Evolutionary conservation across 2,888 invertebrate genomes (phyloP).

Genomic region (Drosophila infuscata): DNA sequence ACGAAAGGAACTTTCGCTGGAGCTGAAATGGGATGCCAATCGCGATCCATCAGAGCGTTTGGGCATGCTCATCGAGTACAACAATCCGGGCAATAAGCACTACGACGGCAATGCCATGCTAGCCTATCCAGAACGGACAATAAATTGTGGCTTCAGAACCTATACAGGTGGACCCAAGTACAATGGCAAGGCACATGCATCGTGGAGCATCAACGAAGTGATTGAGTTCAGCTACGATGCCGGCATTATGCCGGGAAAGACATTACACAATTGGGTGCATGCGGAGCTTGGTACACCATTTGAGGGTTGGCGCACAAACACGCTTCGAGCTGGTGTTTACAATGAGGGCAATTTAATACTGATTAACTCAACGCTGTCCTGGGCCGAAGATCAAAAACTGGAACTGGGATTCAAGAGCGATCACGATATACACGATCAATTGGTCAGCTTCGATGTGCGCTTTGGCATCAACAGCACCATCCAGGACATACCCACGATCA

Average conservation of each 20-base stretch:
- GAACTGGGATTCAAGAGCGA: constrained; percentile 86
- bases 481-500: constrained; percentile 87
- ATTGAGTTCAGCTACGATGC: constrained; percentile 85
- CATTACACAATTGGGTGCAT: constrained; percentile 81
- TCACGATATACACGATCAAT: constrained; percentile 84
- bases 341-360: constrained; percentile 86
- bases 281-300: constrained; percentile 87
- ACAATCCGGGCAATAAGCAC: constrained; percentile 87
- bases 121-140: constrained; percentile 91
- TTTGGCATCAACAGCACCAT: constrained; percentile 87
- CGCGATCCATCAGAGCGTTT: constrained; percentile 90
- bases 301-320: constrained; percentile 87
- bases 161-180: constrained; percentile 82
- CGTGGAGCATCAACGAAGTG: constrained; percentile 89
- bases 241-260: constrained; percentile 77
- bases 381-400: constrained; percentile 88
- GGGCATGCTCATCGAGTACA: constrained; percentile 87
- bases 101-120: constrained; percentile 88
- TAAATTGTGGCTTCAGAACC: constrained; percentile 89
- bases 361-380: constrained; percentile 86
- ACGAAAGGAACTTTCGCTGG: constrained; percentile 89
- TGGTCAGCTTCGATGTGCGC: constrained; percentile 86
- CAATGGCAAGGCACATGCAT: constrained; percentile 86
- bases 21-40: constrained; percentile 94
- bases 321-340: constrained; percentile 85